A percentile compares a stretch with the other conserved stretches of the same genome.
phyloP scores from a whole-genome alignment of 1,140 invertebrate species.

The Mycetomoellerius zeteki region DNA sequence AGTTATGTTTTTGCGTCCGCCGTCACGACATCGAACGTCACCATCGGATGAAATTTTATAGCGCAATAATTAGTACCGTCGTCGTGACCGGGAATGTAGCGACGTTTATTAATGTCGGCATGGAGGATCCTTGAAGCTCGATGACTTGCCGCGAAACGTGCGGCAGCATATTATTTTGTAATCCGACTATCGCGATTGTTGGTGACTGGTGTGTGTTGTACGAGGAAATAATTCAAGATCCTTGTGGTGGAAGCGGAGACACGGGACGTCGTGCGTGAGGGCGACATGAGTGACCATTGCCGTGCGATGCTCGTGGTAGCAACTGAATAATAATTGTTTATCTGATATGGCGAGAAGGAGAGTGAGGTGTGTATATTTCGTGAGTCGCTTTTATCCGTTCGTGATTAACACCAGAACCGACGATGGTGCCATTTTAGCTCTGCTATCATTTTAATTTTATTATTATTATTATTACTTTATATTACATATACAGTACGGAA shows the following conservation, averaged over 20 bases:
- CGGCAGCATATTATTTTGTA: conserved; percentile 44
- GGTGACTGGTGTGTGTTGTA: neutral
- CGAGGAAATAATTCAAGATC: conserved; percentile 21
- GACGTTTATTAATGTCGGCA: conserved; percentile 49
- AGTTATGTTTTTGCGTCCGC: neutral
- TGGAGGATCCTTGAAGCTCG: neutral
- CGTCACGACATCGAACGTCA: neutral
- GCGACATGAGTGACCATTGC: neutral
- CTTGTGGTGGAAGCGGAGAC: neutral
- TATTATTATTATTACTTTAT: too few relatives aligned
- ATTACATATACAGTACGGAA: too few relatives aligned
- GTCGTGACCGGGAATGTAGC: neutral
- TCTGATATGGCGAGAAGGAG: neutral
- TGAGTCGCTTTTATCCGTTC: neutral
- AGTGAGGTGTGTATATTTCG: neutral
- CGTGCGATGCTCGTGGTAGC: conserved; percentile 9
- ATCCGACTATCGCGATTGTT: neutral
- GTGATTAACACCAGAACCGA: neutral
- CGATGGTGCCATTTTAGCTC: too few relatives aligned
- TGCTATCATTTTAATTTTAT: too few relatives aligned
- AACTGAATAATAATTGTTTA: neutral
- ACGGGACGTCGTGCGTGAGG: neutral
- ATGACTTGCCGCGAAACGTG: conserved; percentile 26
- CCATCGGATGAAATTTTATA: neutral
- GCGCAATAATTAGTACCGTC: neutral